A percentile compares a stretch with the other conserved stretches of the same genome.
Conservation (phyloP, 2,113 vertebrate species). For the Galbula dea region DNA sequence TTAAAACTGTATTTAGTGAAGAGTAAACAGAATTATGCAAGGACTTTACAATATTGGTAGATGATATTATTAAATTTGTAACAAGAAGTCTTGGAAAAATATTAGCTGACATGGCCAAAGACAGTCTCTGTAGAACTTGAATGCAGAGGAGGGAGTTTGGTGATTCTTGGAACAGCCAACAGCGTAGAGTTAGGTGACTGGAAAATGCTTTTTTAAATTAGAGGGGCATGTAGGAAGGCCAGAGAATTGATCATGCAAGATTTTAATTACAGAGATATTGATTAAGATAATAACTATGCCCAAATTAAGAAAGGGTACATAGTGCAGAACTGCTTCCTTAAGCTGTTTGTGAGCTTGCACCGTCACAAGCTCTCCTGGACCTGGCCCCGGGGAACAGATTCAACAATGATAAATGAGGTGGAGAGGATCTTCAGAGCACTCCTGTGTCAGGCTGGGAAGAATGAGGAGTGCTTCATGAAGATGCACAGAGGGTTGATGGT, state of each 20-base stretch:
- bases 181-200: not conserved
- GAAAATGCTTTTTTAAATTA: not conserved
- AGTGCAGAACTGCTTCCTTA: not conserved
- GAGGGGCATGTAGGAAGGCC: not conserved
- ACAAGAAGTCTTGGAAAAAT: not conserved
- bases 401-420: not conserved
- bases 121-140: not conserved
- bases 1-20: conserved; percentile 30
- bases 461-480: not conserved
- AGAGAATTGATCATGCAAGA: conserved; percentile 4
- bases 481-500: not conserved
- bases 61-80: conserved; percentile 24
- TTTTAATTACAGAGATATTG: conserved; percentile 40
- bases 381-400: not conserved
- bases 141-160: not conserved
- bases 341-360: conserved; percentile 4
- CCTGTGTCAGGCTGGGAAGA: not conserved
- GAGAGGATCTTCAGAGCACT: not conserved
- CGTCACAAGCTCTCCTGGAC: not conserved
- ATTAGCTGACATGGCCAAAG: not conserved
- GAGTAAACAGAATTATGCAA: conserved; percentile 33
- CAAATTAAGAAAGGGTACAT: not conserved
- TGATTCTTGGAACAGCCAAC: not conserved
- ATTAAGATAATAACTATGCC: conserved; percentile 30
- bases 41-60: not conserved